phyloP scores from a whole-genome alignment of 2,888 invertebrate species.

The Spilarctia lutea region DNA sequence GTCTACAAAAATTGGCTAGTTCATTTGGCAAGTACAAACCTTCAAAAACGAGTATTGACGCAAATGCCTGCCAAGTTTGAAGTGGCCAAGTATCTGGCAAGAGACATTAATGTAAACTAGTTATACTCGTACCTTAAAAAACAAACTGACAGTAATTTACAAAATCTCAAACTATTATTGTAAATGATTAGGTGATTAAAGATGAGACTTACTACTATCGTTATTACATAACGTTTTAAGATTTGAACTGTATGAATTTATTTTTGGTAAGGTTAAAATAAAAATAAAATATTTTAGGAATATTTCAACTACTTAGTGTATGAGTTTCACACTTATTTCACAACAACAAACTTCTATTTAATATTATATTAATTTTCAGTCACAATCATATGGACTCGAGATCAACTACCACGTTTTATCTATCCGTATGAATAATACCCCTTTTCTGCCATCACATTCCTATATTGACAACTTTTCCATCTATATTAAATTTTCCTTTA shows the following conservation, averaged over 20 bases:
- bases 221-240: background rate
- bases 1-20: conserved; percentile 50
- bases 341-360: too few species aligned
- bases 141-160: background rate
- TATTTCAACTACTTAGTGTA: too few species aligned
- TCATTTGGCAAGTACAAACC: conserved; percentile 61
- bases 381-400: too few species aligned
- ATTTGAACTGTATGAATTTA: too few species aligned
- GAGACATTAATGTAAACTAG: conserved; percentile 39
- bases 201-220: background rate
- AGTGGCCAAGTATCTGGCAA: conserved; percentile 55
- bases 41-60: conserved; percentile 56
- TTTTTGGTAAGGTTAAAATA: too few species aligned
- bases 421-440: too few species aligned
- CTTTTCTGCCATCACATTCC: too few species aligned
- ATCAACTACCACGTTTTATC: too few species aligned
- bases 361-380: too few species aligned
- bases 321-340: too few species aligned
- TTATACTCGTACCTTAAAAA: conserved; percentile 33
- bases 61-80: conserved; percentile 58
- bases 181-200: background rate
- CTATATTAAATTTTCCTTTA: background rate
- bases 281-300: too few species aligned
- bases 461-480: background rate
- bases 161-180: background rate